Base-by-base conservation (phyloP, 92 coral and sea anemone species). In the Isaurus tuberculatus region DNA sequence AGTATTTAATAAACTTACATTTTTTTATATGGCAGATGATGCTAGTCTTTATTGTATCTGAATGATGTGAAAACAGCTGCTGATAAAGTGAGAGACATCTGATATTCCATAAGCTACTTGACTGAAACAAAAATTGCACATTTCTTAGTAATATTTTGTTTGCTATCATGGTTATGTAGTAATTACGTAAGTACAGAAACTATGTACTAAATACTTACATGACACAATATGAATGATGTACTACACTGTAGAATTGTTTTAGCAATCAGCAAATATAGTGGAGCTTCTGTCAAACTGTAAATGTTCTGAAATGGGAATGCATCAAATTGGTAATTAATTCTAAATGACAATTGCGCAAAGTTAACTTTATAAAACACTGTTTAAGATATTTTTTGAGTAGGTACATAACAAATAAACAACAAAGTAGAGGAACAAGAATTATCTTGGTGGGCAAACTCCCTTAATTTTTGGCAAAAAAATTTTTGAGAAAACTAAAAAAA, bases 11-110 rank as follows among this genome's bases (percentile, higher is more conserved):
- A n/a, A n/a, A n/a, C 53, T 37, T n/a, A 96, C 98, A 86, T 90
- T 82, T 89, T 36, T 89, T 87, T 37, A 96, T 87, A 27, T 88
- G 69, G 43, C 75, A 53, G 51, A 92, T 70, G 17, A 90, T 79
- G 73, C 79, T 81, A 30, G 84, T 87, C 88, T 86, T 94, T 22
- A 91, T 75, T 10, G 66, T 61, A 37, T 94, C 89, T 10, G 94
- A 86, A 65, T 72, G 91, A 48, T 96, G 98, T 28, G 88, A 79
- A 75, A 89, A 80, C 40, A 94, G 89, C 68, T 91, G 90, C 75
- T 95, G 97, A 60, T 90, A 95, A 26, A 94, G 79, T 37, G 89
- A 71, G 30, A 90, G 91, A 70, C 99, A 96, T 51, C 99, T 84
- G 31, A 94, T 42, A 34, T 90, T 88, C 99, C 98, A 96, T 32